Evolutionary conservation across 2,113 vertebrate species (phyloP).

Genomic region (Zosterops japonicus): DNA sequence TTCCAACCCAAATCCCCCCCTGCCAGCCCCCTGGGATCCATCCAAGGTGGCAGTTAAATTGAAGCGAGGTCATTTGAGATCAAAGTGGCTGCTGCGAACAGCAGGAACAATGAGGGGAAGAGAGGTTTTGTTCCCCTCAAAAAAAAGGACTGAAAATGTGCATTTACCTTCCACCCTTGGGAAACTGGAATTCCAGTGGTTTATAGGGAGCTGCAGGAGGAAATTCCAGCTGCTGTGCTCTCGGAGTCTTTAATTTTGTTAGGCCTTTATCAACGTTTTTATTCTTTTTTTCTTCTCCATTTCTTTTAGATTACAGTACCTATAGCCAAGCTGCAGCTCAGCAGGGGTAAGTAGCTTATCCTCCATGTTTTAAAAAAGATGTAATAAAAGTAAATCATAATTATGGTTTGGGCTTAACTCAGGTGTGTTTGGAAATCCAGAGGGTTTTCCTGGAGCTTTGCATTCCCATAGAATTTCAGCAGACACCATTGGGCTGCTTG

Average conservation of each 20-base stretch:
- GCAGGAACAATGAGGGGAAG: neutral
- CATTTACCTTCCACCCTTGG: slow-evolving; percentile 16
- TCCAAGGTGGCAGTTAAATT: slow-evolving; percentile 33
- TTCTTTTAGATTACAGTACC: slow-evolving; percentile 90
- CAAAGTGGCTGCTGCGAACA: slow-evolving; percentile 8
- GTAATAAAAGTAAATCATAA: neutral
- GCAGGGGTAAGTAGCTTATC: slow-evolving; percentile 85
- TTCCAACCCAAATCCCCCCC: neutral
- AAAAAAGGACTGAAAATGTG: neutral
- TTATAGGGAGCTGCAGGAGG: neutral
- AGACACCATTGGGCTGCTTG: neutral
- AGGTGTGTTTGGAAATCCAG: neutral
- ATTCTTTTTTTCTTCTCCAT: neutral
- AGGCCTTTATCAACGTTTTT: neutral
- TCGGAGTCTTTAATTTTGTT: neutral
- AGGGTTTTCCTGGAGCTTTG: neutral
- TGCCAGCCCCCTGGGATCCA: neutral
- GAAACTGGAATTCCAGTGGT: neutral
- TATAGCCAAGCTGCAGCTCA: slow-evolving; percentile 91
- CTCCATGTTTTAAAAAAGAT: neutral
- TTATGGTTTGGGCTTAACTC: neutral
- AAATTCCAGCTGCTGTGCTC: slow-evolving; percentile 38
- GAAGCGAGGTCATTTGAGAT: slow-evolving; percentile 30
- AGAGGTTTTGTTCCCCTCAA: slow-evolving; percentile 3
- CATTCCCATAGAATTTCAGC: neutral